Evolutionary conservation across 2,888 invertebrate genomes (phyloP), one percentile per base, ranked within the genome.

Genomic region (Lymantria dispar): DNA sequence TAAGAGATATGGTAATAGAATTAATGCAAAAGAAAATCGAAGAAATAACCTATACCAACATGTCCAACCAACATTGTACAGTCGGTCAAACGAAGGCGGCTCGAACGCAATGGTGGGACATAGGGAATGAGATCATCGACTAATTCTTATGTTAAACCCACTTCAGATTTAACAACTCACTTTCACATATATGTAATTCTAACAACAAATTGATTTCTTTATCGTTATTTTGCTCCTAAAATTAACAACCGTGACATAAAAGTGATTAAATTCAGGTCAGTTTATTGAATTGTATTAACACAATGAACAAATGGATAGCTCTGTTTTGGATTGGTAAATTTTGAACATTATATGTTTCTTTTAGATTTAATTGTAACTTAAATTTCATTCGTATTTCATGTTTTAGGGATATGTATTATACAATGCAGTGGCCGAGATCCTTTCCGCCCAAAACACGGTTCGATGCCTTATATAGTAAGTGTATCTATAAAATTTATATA

Each of bases 391-490:
- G 2, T 51, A 41, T 31, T 15, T 12, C 3, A 5, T 33, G 38
- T 49, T 45, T 45, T 57, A 76, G 74, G 58, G 13, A 40, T 47
- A n/a, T 69, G 59, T 48, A 50, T 68, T 38, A 48, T 59, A 43
- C 47, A 60, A 48, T 72, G 76, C 52, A 43, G 56, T n/a, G 73
- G 77, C 11, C 70, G 74, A 38, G 74, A 75, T 30, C 87, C 87
- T 0, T 76, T 85, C 46, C 78, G 63, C 48, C 80, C 87, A 0
- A 56, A 58, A 0, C 56, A 63, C 0, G 82, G 81, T 11, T 59
- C 79, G 0, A 3, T 85, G 10, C 79, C 82, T 5, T 88, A 77
- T 56, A 8, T 83, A 13, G 88, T 88, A 68, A 87, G 87, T 65
- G 33, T 37, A 29, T n/a, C n/a, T n/a, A n/a, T n/a, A n/a, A n/a